phyloP scores from a whole-genome alignment of 2,797 vertebrate genomes.

The Gouania willdenowi region DNA sequence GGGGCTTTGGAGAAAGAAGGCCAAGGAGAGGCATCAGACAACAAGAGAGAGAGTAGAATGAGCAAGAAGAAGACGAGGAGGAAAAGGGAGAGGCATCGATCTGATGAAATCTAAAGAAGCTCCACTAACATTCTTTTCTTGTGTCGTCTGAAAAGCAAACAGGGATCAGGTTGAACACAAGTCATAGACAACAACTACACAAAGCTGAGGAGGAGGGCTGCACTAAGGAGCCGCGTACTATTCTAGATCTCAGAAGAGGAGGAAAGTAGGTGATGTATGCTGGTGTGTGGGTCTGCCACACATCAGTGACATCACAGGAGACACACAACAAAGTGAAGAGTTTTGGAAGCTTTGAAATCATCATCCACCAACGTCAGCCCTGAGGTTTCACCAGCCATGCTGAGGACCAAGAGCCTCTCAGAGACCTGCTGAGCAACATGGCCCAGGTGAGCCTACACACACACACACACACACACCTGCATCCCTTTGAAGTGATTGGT shows the following conservation, averaged over 20 bases:
- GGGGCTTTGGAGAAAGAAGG: conserved; percentile 37
- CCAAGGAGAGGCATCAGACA: conserved; percentile 35
- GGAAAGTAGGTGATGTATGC: conserved; percentile 11
- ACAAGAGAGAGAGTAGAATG: conserved; percentile 23
- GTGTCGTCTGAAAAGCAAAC: conserved; percentile 1
- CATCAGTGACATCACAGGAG: too few relatives aligned
- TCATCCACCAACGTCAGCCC: too few relatives aligned
- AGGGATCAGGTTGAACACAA: too few relatives aligned
- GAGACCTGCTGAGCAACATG: conserved; percentile 68
- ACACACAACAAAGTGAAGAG: too few relatives aligned
- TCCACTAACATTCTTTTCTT: conserved; percentile 12
- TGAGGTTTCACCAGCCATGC: conserved; percentile 46
- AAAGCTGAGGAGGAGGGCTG: conserved; percentile 5
- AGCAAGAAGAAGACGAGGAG: conserved; percentile 26
- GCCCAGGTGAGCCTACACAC: conserved; percentile 75
- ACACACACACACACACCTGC: too few relatives aligned
- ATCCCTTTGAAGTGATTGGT: too few relatives aligned
- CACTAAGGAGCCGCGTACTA: neutral
- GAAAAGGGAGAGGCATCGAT: conserved; percentile 41
- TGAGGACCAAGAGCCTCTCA: too few relatives aligned
- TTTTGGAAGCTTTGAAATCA: too few relatives aligned
- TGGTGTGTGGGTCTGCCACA: neutral
- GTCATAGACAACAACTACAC: too few relatives aligned
- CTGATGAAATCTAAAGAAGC: conserved; percentile 60
- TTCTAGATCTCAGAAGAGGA: conserved; percentile 25